Evolutionary conservation across 2,113 vertebrate genomes (phyloP), one percentile per base, ranked within the genome.

Genomic region (Dasyprocta punctata): DNA sequence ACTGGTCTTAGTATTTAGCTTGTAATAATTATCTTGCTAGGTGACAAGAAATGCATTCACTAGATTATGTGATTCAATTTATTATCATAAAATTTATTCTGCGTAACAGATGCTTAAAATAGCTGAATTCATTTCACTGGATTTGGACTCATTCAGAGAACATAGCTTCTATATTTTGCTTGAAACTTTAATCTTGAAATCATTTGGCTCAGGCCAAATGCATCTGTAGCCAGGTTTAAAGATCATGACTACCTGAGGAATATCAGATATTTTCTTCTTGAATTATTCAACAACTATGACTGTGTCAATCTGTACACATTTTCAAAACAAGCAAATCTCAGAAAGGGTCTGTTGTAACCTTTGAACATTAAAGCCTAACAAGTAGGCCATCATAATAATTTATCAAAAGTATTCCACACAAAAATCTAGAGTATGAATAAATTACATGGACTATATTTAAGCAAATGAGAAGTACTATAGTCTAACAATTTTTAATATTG

Each of bases 71-170:
- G 78, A 97, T 92, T 96, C 89, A 90, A 95, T 92, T 95, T 96
- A 97, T 96, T 91, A 93, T 97, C 47, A 97, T 95, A 93, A 95
- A 97, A 96, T 92, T 81, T 90, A 95, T 95, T 93, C 89, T 88
- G 47, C 80, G 97, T 97, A 82, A 85, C 77, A 83, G 84, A 95
- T 87, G 54, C 88, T 95, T 93, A 88, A 97, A 97, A 95, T 96
- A 97, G 75, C 71, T 73, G 7, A 95, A 78, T 80, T 97, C 65
- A 90, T 97, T 96, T n/a, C n/a, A n/a, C n/a, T n/a, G n/a, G n/a
- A n/a, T n/a, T n/a, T n/a, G 85, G 8, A 61, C 61, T 93, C 89
- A 94, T 94, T 97, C 90, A 81, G 83, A 95, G 77, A 97, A 89
- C 30, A 71, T 14, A 94, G 60, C 54, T 69, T 69, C 85, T 41